Base-by-base conservation (phyloP, 2,797 vertebrate species). In the Cuniculus paca region DNA sequence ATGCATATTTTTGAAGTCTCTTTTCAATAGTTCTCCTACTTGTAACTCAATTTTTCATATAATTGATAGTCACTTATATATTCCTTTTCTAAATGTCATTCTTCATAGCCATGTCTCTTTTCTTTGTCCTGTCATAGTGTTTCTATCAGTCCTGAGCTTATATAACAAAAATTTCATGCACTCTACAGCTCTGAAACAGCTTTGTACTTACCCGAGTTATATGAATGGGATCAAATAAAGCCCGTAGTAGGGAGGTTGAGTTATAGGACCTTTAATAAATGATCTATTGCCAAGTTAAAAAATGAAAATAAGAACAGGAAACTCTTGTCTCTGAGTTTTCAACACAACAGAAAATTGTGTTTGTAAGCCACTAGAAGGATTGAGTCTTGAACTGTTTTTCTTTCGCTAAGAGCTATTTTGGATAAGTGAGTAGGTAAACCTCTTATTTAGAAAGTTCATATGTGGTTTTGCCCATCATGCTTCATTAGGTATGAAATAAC, bases 191-290 rank as follows among this genome's bases (percentile, higher is more conserved):
- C 20, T 81, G 95, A 95, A 82, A 0, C 58, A 95, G 96, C 97
- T 98, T 98, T 97, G 92, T 98, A 96, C 91, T 94, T 96, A 95
- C n/a, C 97, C 97, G 96, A 98, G 98, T 97, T 94, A 88, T 88
- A 84, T 96, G 95, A 80, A 94, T 97, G 70, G 75, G 63, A 75
- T 91, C 93, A 97, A 95, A 86, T 92, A 96, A 97, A 95, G 95
- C 56, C 86, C 60, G 4, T 26, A 65, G 96, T 90, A 93, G 88
- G 98, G 98, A 97, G 96, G 85, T 97, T 95, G 95, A 95, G 96
- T 98, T 96, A 34, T 91, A 90, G 97, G 92, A 86, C 94, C 93
- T 98, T 98, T 98, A 98, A 98, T 98, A 98, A 99, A 98, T 90
- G 95, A 95, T 72, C 90, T 95, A 97, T 98, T 98, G 98, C 98